Conservation (phyloP, 2,113 vertebrate genomes). For the Muntiacus muntjak region DNA sequence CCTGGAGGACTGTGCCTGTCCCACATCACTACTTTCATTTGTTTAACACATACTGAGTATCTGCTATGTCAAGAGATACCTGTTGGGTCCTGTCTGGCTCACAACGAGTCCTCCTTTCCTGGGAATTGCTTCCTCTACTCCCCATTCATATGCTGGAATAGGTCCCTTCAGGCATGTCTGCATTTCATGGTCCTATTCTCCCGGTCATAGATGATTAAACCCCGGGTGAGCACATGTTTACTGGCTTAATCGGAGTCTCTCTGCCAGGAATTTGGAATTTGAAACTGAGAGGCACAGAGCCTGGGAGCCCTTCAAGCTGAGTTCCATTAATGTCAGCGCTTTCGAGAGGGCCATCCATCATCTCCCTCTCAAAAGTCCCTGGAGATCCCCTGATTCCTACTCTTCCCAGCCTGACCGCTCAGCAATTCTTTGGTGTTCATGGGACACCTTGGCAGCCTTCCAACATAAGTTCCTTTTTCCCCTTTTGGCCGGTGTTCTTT, state of each 20-base stretch:
- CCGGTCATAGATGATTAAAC: background rate
- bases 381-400: background rate
- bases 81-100: background rate
- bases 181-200: background rate
- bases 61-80: background rate
- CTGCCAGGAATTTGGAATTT: constrained; percentile 28
- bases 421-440: background rate
- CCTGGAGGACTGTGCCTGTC: background rate
- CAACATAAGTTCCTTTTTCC: background rate
- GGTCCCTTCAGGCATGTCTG: background rate
- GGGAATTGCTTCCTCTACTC: background rate
- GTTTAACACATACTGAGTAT: background rate
- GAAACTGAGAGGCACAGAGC: constrained; percentile 14
- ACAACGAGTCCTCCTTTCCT: background rate
- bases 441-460: background rate
- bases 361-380: background rate
- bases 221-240: background rate
- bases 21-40: background rate
- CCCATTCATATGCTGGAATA: background rate
- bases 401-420: background rate
- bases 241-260: constrained; percentile 6
- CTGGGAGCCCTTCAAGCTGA: background rate
- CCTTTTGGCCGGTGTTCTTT: background rate
- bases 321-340: constrained; percentile 21
- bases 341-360: background rate